A percentile compares a stretch with the other conserved stretches of the same genome.
These are phyloP conservation scores for Micromesistius poutassou DNA, from an alignment of 2,797 vertebrate genomes.

Conservation along the genomic window DNA sequence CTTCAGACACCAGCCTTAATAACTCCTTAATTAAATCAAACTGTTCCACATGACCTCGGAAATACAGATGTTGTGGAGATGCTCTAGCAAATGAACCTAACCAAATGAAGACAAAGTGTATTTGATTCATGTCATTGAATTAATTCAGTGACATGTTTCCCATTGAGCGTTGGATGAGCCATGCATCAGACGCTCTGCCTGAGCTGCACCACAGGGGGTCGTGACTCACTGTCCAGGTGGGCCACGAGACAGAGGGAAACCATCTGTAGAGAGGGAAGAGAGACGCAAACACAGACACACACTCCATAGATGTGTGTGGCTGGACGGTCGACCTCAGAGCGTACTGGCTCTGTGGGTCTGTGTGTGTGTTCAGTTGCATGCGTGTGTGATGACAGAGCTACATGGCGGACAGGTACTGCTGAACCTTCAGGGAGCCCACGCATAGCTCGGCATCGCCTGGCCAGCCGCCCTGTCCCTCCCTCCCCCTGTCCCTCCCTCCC, in stretches of 20 bases:
- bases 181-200: not conserved
- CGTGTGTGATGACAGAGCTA: conserved; percentile 58
- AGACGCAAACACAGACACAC: not conserved
- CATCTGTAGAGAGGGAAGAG: not conserved
- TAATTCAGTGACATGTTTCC: no score
- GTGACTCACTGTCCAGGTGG: not conserved
- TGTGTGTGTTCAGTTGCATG: conserved; percentile 37
- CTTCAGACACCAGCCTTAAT: not conserved
- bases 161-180: not conserved
- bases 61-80: not conserved
- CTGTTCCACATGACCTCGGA: not conserved
- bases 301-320: not conserved
- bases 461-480: conserved; percentile 68
- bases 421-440: conserved; percentile 75
- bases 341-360: conserved; percentile 44
- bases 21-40: not conserved
- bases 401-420: conserved; percentile 69
- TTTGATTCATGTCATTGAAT: no score
- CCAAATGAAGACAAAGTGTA: no score
- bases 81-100: not conserved
- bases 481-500: conserved; percentile 28
- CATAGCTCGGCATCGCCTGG: conserved; percentile 74
- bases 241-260: not conserved
- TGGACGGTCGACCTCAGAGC: not conserved
- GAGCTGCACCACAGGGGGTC: not conserved